A percentile compares a stretch with the other conserved stretches of the same genome.
Evolutionary conservation across 1,140 invertebrate genomes (phyloP).

Genomic region (Halyomorpha halys): DNA sequence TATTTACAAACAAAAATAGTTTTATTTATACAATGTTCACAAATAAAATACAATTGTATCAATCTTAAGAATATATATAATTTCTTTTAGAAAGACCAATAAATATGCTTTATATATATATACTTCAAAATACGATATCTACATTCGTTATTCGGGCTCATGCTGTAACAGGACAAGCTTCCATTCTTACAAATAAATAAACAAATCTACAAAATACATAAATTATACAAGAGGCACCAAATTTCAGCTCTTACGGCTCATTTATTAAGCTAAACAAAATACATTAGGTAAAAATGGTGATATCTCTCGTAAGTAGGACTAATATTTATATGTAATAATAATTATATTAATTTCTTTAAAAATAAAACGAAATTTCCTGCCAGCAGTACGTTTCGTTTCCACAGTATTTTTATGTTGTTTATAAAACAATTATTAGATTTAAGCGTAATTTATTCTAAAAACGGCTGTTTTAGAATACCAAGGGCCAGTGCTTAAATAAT

Average conservation of each 20-base stretch:
- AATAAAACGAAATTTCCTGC: constrained; percentile 4
- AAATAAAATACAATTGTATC: not conserved
- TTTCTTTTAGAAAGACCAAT: not conserved
- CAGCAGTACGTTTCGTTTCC: not conserved
- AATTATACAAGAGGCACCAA: constrained; percentile 2
- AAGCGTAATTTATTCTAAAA: no score
- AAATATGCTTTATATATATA: constrained; percentile 5
- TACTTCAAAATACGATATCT: not conserved
- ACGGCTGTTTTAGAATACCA: no score
- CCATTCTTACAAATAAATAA: constrained; percentile 1
- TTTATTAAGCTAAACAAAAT: not conserved
- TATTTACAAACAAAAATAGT: constrained; percentile 4
- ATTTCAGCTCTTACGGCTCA: not conserved
- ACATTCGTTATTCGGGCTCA: constrained; percentile 2
- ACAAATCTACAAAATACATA: not conserved
- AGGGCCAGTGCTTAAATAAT: no score
- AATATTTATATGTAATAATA: not conserved
- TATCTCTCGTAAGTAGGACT: not conserved
- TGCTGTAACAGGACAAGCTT: not conserved
- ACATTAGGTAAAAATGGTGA: constrained; percentile 1
- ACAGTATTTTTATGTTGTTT: no score
- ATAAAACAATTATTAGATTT: no score
- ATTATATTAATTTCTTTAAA: not conserved
- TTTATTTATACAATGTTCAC: not conserved
- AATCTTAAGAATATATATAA: not conserved